Evolutionary conservation across 2,797 vertebrate genomes (phyloP), one percentile per base, ranked within the genome.

Genomic region (Pelochelys cantorii): DNA sequence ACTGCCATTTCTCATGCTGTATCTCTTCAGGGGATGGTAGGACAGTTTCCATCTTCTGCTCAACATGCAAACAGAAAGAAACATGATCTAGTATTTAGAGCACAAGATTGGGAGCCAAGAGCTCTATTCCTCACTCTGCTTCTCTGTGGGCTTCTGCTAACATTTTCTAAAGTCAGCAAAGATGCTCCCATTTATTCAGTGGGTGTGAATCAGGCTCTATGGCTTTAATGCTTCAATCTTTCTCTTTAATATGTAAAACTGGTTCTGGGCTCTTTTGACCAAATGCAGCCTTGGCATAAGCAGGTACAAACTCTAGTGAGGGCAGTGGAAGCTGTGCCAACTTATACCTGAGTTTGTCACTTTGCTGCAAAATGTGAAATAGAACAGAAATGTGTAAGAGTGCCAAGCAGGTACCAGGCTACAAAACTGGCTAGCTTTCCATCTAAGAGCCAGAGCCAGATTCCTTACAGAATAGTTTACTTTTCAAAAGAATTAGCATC

Each of bases 321-420:
- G 59, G 42, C 90, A 48, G 11, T 57, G 79, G 71, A 79, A 81
- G 77, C 48, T 86, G 53, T 25, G 81, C 79, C 77, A 37, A 1
- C 71, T 84, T 77, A 80, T 57, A 82, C 75, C 82, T 27, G 4
- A 54, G 74, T 48, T 56, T 89, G 80, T 79, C 92, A 77, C 53
- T 89, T 54, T n/a, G 22, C 81, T 89, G 82, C 60, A 87, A 77
- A 71, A 42, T 90, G 55, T 89, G 86, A 87, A 95, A 81, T 65
- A 65, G 81, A 87, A 78, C 17, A 79, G 54, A 93, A 90, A 78
- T 4, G 23, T 52, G 80, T 81, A 92, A 7, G 22, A 4, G 13
- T 42, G 92, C 85, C 37, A 11, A 87, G 62, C n/a, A 80, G 34
- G 27, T 56, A 79, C 62, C 62, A 57, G 53, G 83, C 57, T 37